Evolutionary conservation across 1,140 invertebrate species (phyloP), one percentile per base, ranked within the genome.

Genomic region (Tetragonula clypearis): DNA sequence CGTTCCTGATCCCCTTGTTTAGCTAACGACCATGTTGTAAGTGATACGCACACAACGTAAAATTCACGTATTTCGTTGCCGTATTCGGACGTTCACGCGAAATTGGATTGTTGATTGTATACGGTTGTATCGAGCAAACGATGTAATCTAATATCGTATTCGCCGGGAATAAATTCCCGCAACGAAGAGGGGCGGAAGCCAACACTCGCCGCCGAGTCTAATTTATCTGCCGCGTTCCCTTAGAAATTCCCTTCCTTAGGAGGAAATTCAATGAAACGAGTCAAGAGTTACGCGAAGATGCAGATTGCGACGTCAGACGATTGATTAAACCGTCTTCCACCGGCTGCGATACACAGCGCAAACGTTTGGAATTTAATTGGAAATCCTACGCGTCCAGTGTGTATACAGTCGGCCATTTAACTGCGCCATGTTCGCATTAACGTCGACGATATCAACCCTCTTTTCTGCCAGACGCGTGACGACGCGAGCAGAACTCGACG

Each of bases 341-440:
- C 23, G 21, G 12, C 19, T n/a, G 26, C 35, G 35, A 35, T 35
- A 35, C 21, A 17, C 21, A 14, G 26, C 21, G 55, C 17, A 72
- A 30, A 72, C 15, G 30, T 35, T 49, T 26, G 77, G 41, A 66
- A 79, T 79, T 68, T 79, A 68, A 79, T 79, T 79, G 77, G 49
- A 55, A 68, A 68, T 30, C 49, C 77, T 68, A 23, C 53, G 26
- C 55, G 19, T 71, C 23, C 65, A 21, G 14, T 2, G 12, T 71
- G 35, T 35, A 30, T 30, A 1, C 21, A 41, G 30, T 49, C 26
- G 55, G 14, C 35, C 12, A 73, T 81, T 74, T 65, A 82, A 82
- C 74, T 82, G 23, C 26, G 35, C 66, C 21, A 6, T 53, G 41
- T 19, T 41, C 41, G 56, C 49, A 41, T 74, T 74, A 62, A 74